Percentiles rank a stretch among this genome's conserved stretches.
These are phyloP conservation scores for Drosophila repleta DNA, from an alignment of 1,140 invertebrate genomes.

Conservation along the genomic window DNA sequence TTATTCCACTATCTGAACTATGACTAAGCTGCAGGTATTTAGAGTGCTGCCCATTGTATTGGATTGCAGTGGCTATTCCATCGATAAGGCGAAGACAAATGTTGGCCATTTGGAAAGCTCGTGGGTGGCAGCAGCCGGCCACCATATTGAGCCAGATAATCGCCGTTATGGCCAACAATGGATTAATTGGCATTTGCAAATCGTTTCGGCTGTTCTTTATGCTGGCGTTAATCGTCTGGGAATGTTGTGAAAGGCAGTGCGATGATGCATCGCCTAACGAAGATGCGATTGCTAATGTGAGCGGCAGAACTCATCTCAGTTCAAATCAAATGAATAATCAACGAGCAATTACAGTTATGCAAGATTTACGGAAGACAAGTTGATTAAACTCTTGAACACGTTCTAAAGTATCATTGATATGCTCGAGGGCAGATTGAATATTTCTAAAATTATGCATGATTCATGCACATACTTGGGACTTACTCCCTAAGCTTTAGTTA, in stretches of 20 bases:
- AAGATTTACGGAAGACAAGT: slow-evolving; percentile 32
- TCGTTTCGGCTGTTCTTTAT: slow-evolving; percentile 48
- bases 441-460: not conserved
- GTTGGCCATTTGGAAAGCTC: slow-evolving; percentile 44
- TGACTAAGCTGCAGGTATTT: slow-evolving; percentile 74
- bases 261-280: slow-evolving; percentile 60
- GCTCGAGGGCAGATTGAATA: not conserved
- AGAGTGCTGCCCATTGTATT: slow-evolving; percentile 57
- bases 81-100: slow-evolving; percentile 57
- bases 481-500: too few species aligned
- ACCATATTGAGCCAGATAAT: slow-evolving; percentile 37
- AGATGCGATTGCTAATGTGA: slow-evolving; percentile 21
- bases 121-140: slow-evolving; percentile 51
- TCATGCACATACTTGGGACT: not conserved
- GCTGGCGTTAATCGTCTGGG: slow-evolving; percentile 53
- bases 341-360: slow-evolving; percentile 24
- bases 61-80: slow-evolving; percentile 28
- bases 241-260: slow-evolving; percentile 70
- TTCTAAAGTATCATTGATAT: slow-evolving; percentile 15
- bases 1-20: slow-evolving; percentile 43
- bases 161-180: slow-evolving; percentile 65
- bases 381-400: slow-evolving; percentile 24
- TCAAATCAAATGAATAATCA: slow-evolving; percentile 25
- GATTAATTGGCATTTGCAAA: slow-evolving; percentile 65
- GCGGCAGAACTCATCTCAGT: slow-evolving; percentile 2